These are phyloP conservation scores for Leucoma salicis DNA, from an alignment of 2,888 invertebrate genomes.

Conservation along the genomic window DNA sequence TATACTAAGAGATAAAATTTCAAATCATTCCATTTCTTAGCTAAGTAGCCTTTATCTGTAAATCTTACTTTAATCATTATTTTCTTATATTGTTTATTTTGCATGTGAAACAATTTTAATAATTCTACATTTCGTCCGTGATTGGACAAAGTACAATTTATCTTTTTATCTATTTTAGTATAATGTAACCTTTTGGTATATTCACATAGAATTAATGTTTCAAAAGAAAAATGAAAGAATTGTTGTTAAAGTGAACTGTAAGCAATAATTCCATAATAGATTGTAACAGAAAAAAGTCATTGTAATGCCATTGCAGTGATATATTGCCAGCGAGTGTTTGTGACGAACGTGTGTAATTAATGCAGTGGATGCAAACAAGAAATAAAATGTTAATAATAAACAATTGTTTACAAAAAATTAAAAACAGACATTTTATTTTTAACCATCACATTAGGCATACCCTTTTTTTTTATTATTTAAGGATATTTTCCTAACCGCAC, in stretches of 20 bases:
- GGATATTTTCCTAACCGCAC: too few relatives aligned
- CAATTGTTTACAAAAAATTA: constrained; percentile 83
- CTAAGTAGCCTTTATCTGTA: constrained; percentile 49
- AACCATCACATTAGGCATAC: not conserved
- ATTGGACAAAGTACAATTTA: constrained; percentile 51
- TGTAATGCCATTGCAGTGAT: constrained; percentile 70
- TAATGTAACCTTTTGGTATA: constrained; percentile 67
- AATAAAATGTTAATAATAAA: constrained; percentile 83
- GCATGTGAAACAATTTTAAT: constrained; percentile 58
- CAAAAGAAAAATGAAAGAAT: constrained; percentile 80
- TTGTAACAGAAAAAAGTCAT: constrained; percentile 73
- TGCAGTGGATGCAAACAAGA: constrained; percentile 71
- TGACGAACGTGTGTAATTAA: constrained; percentile 72
- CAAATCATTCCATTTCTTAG: constrained; percentile 77
- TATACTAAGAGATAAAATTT: constrained; percentile 74
- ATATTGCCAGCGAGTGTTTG: constrained; percentile 64
- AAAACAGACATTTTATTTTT: constrained; percentile 57
- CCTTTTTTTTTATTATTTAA: not conserved
- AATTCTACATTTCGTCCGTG: constrained; percentile 46
- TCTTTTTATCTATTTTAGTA: constrained; percentile 39
- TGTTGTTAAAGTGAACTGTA: constrained; percentile 55
- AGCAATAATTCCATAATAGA: constrained; percentile 73
- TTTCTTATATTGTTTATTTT: constrained; percentile 64
- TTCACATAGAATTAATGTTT: constrained; percentile 64
- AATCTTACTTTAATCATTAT: constrained; percentile 60